Conservation (phyloP, 64 coral and sea anemone species). For the Montipora cactus region DNA sequence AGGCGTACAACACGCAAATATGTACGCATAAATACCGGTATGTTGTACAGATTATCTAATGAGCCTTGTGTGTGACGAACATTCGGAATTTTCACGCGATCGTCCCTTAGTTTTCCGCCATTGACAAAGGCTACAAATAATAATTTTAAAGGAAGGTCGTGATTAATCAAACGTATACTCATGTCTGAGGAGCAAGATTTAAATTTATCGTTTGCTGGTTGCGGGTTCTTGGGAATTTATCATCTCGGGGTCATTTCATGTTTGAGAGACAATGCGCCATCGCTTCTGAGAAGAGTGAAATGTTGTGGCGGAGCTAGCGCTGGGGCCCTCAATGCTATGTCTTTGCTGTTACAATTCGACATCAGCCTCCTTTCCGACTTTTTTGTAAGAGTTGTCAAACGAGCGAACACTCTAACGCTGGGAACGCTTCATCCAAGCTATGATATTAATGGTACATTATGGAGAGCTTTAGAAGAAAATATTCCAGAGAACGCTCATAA, state of each 20-base stretch:
- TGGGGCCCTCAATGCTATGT: constrained; percentile 80
- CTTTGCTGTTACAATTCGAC: constrained; percentile 83
- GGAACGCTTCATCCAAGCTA: constrained; percentile 93
- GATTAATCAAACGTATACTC: background rate
- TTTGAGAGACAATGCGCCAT: constrained; percentile 92
- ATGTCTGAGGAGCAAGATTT: constrained; percentile 79
- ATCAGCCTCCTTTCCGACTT: constrained; percentile 82
- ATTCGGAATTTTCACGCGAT: too few species aligned
- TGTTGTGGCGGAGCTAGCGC: constrained; percentile 96
- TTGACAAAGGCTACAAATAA: too few species aligned
- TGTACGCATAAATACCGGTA: too few species aligned
- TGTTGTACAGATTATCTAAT: too few species aligned
- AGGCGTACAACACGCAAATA: constrained; percentile 42
- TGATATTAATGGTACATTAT: constrained; percentile 74
- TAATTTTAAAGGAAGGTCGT: too few species aligned
- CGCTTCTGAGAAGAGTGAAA: constrained; percentile 89
- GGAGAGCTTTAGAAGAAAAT: constrained; percentile 84
- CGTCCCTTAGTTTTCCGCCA: too few species aligned
- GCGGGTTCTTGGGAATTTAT: constrained; percentile 98
- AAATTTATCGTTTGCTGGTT: constrained; percentile 94
- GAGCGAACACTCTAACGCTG: constrained; percentile 82
- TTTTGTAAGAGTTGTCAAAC: constrained; percentile 89
- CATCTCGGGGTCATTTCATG: constrained; percentile 96
- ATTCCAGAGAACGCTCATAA: constrained; percentile 88
- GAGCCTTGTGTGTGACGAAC: too few species aligned